Conservation (phyloP, 2,797 vertebrate species). For the Scolopax rusticola region DNA sequence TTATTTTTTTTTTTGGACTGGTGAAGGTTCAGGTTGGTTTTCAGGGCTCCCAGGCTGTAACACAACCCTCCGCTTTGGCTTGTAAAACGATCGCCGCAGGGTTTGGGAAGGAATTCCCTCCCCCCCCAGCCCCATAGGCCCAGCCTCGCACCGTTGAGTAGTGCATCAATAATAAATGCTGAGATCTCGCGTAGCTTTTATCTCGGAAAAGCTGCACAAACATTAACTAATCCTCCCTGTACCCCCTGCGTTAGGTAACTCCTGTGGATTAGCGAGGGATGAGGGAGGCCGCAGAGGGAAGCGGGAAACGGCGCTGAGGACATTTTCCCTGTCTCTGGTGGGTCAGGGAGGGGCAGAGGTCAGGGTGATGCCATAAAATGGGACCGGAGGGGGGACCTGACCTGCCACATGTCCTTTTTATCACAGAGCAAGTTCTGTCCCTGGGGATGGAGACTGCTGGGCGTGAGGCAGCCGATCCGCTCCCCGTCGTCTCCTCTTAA, state of each 20-base stretch:
- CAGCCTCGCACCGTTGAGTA: background rate
- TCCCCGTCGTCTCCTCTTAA: background rate
- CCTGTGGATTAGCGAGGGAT: background rate
- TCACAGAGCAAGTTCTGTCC: background rate
- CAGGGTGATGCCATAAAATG: background rate
- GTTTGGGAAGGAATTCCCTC: slow-evolving; percentile 37
- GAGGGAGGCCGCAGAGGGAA: background rate
- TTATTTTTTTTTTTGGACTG: background rate
- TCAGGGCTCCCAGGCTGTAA: slow-evolving; percentile 39
- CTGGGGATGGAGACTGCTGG: background rate
- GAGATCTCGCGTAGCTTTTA: background rate
- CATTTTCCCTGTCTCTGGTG: background rate
- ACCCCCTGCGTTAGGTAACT: background rate
- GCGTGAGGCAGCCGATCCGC: background rate
- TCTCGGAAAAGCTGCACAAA: slow-evolving; percentile 3
- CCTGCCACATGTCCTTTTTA: background rate
- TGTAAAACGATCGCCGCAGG: slow-evolving; percentile 61
- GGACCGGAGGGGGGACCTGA: background rate
- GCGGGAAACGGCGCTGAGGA: background rate
- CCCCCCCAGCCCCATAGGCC: background rate
- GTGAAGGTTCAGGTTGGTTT: background rate
- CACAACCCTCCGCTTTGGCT: slow-evolving; percentile 26
- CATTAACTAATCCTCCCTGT: slow-evolving; percentile 25
- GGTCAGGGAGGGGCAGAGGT: background rate
- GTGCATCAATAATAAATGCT: slow-evolving; percentile 57